Conservation (phyloP, 2,888 invertebrate genomes). For the Electrophaes corylata region DNA sequence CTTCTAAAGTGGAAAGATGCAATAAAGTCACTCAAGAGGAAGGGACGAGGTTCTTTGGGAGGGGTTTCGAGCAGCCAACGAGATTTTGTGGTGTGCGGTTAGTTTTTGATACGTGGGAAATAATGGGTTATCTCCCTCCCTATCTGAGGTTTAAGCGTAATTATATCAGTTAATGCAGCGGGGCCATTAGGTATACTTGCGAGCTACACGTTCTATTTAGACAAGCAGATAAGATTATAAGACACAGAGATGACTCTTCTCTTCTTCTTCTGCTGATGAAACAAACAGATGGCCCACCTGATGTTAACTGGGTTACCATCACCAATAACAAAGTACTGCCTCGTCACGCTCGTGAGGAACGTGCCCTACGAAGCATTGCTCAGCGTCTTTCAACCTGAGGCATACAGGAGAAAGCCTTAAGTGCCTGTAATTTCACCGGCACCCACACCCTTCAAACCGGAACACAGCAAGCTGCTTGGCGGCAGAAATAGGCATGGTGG, state of each 20-base stretch:
- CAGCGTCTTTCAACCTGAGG: no score
- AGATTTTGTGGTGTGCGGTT: not conserved
- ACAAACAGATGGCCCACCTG: no score
- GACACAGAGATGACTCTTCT: not conserved
- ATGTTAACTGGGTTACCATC: no score
- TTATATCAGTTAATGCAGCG: not conserved
- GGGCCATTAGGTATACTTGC: not conserved
- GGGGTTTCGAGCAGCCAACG: not conserved
- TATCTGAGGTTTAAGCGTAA: not conserved
- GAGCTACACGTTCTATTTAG: not conserved
- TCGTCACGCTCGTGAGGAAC: no score
- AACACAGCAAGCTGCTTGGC: no score
- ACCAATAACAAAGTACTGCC: no score
- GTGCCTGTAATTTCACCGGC: no score
- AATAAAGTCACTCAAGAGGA: constrained; percentile 11
- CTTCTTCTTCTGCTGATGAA: no score
- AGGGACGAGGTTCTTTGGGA: not conserved
- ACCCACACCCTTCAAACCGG: no score
- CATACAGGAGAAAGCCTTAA: no score
- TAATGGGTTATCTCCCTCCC: not conserved
- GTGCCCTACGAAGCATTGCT: no score
- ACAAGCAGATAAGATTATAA: not conserved
- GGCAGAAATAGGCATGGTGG: no score
- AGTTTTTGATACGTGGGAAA: not conserved
- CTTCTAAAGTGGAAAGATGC: constrained; percentile 13